phyloP scores from a whole-genome alignment of 2,113 vertebrate genomes.

The Copsychus sechellarum region DNA sequence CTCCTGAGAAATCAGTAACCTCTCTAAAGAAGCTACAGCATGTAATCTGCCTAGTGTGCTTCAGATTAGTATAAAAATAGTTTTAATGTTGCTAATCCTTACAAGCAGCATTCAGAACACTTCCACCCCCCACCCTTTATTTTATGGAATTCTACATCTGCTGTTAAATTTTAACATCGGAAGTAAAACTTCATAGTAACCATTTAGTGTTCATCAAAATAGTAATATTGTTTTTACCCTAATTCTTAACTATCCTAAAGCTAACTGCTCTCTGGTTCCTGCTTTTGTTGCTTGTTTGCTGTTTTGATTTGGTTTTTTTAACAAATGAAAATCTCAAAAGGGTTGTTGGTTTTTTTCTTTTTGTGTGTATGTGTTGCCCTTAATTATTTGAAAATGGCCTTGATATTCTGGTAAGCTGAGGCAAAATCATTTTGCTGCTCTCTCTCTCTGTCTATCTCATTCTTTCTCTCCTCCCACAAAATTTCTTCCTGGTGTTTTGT shows the following conservation, averaged over 20 bases:
- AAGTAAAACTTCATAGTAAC: background rate
- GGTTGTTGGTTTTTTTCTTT: background rate
- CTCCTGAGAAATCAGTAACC: background rate
- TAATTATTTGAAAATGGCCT: background rate
- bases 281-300: background rate
- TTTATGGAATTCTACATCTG: background rate
- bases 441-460: background rate
- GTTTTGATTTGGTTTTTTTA: background rate
- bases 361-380: background rate
- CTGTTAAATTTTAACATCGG: background rate
- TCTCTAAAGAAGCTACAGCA: background rate
- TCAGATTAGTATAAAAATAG: constrained; percentile 23
- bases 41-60: background rate
- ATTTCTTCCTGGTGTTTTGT: background rate
- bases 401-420: background rate
- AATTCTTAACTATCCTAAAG: background rate
- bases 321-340: background rate
- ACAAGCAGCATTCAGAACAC: background rate
- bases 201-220: background rate
- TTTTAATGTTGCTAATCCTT: constrained; percentile 9
- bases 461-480: background rate
- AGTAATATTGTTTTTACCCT: background rate
- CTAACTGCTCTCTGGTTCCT: background rate
- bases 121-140: background rate
- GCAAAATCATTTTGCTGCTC: background rate